Evolutionary conservation across 2,888 invertebrate genomes (phyloP).

Genomic region (Pyrrhosoma nymphula): DNA sequence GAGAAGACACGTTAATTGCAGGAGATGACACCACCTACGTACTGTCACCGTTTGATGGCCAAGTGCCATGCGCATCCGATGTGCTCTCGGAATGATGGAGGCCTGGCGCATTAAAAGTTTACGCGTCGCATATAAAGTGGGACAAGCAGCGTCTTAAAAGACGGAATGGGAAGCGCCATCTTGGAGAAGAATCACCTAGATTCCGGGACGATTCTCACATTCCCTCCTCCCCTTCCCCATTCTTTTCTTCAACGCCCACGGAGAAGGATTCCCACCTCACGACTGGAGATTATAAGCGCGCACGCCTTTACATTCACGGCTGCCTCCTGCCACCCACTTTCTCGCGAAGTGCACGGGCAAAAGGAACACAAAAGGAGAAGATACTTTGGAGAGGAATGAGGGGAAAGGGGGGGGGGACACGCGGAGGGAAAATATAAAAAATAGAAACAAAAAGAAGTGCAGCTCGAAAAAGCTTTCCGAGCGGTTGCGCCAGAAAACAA

Average conservation of each 20-base stretch:
- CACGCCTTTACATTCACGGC: background rate
- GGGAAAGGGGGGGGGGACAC: background rate
- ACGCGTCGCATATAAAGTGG: conserved; percentile 8
- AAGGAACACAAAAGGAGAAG: background rate
- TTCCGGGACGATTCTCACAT: conserved; percentile 20
- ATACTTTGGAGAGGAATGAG: background rate
- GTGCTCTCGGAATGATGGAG: background rate
- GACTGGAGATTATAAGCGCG: background rate
- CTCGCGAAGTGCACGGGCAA: background rate
- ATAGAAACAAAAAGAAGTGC: background rate
- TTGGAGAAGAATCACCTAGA: background rate
- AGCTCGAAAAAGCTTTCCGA: background rate
- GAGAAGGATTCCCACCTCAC: background rate
- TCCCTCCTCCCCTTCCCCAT: background rate
- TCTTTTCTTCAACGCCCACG: background rate
- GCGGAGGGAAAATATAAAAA: background rate
- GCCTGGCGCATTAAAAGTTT: background rate
- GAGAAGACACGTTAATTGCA: background rate
- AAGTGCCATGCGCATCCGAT: background rate
- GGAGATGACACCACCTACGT: background rate
- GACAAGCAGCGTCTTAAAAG: conserved; percentile 42
- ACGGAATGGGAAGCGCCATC: background rate
- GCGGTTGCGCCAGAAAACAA: conserved; percentile 39
- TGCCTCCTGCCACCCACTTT: background rate
- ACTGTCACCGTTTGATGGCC: background rate